Evolutionary conservation across 2,888 invertebrate species (phyloP).

Genomic region (Conomelus anceps): DNA sequence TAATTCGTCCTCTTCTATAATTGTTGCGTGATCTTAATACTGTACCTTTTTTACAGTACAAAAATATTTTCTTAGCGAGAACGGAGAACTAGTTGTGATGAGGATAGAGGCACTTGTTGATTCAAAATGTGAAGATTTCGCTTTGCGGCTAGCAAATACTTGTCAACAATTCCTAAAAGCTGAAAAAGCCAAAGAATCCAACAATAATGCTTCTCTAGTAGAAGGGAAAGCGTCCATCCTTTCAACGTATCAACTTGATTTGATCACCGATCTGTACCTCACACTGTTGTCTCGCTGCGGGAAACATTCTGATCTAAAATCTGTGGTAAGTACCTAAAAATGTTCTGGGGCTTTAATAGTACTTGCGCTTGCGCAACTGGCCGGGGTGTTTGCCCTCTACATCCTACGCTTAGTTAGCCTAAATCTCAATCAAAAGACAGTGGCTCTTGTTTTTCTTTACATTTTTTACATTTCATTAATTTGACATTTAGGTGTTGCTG

Average conservation of each 20-base stretch:
- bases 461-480: too few species aligned
- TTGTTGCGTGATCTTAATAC: not conserved
- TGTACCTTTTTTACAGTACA: not conserved
- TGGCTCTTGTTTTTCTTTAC: too few species aligned
- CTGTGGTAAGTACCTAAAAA: conserved; percentile 42
- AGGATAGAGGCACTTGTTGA: conserved; percentile 55
- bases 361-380: too few species aligned
- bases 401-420: too few species aligned
- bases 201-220: conserved; percentile 15
- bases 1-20: not conserved
- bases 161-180: conserved; percentile 45
- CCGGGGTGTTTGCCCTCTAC: too few species aligned
- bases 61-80: not conserved
- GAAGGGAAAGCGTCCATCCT: not conserved
- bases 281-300: conserved; percentile 52
- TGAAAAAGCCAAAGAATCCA: conserved; percentile 13
- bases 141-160: conserved; percentile 50
- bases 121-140: conserved; percentile 55
- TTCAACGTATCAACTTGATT: conserved; percentile 46
- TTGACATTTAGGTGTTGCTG: too few species aligned
- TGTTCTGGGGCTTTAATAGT: too few species aligned
- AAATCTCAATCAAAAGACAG: too few species aligned
- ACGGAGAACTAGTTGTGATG: conserved; percentile 48
- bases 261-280: conserved; percentile 54
- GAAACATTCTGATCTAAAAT: conserved; percentile 48